Conservation (phyloP, 2,797 vertebrate genomes). For the Spheniscus humboldti region DNA sequence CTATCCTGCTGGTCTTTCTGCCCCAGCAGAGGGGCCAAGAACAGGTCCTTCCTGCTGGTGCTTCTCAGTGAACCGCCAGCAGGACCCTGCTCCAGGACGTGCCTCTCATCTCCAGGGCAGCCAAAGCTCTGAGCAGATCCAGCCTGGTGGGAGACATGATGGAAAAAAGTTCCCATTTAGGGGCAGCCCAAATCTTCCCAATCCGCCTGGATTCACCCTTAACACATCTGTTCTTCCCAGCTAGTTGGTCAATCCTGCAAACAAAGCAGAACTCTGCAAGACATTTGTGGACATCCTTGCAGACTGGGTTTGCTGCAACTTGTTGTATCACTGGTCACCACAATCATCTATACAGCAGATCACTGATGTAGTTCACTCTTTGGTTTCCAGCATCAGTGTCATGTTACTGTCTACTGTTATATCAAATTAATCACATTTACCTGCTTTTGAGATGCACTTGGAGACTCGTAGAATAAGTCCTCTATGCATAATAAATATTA, state of each 20-base stretch:
- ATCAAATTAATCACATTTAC: background rate
- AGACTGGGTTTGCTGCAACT: background rate
- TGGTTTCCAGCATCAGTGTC: background rate
- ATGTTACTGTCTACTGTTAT: background rate
- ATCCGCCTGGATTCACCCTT: background rate
- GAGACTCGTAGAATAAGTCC: background rate
- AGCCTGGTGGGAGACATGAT: background rate
- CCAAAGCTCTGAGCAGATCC: background rate
- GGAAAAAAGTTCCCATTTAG: background rate
- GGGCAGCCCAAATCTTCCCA: background rate
- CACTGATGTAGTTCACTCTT: background rate
- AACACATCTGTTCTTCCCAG: background rate
- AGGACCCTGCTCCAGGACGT: background rate
- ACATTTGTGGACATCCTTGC: background rate
- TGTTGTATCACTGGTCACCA: background rate
- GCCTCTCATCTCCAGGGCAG: background rate
- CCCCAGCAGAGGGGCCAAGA: background rate
- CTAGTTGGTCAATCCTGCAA: background rate
- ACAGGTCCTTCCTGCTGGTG: background rate
- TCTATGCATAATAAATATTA: background rate
- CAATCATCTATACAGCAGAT: background rate
- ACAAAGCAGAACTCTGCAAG: background rate
- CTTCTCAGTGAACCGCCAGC: background rate
- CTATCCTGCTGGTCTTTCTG: background rate
- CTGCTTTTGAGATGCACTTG: background rate